Base-by-base conservation (phyloP, 2,888 invertebrate genomes). In the Ophioninae sp. region DNA sequence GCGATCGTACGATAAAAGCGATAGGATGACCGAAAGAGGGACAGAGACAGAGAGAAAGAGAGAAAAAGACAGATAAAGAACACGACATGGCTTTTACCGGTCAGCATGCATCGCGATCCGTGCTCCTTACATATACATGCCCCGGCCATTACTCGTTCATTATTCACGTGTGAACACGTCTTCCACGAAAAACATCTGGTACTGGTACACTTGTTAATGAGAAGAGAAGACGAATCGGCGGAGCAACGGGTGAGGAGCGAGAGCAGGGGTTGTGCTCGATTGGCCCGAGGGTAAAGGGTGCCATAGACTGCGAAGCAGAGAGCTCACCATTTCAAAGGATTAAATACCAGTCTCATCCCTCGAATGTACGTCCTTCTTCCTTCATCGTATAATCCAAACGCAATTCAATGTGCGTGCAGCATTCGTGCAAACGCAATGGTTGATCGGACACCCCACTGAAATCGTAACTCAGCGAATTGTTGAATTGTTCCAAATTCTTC, bases 131-230 rank as follows among this genome's bases (percentile, higher is more conserved):
- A 63, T 41, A 44, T 44, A 44, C 10, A 51, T 64, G 22, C 64
- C 39, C 41, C 30, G 74, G 67, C 71, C 71, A 81, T 81, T 67
- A 78, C 82, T 39, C 73, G 79, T 85, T 76, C 83, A 85, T 86
- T 83, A 85, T 84, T 86, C 85, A 86, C 84, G 80, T 85, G 85
- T 79, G 87, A 85, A 81, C 82, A 85, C 86, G 86, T 86, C 87
- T 84, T 80, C 83, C 37, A 80, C 82, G 81, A 74, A 83, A 85
- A 85, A 86, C 88, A 87, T 87, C 88, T 88, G 88, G 84, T 84
- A 84, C 84, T 75, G 80, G 81, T 67, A 82, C 87, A 88, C 88
- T 88, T 88, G 87, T 87, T 88, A 88, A 88, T 87, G 85, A 87
- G 84, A 78, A 74, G 80, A 64, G 72, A 72, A 64, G 68, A 23